Base-by-base conservation (phyloP, 1,140 invertebrate genomes). In the Drosophila fuyamai region DNA sequence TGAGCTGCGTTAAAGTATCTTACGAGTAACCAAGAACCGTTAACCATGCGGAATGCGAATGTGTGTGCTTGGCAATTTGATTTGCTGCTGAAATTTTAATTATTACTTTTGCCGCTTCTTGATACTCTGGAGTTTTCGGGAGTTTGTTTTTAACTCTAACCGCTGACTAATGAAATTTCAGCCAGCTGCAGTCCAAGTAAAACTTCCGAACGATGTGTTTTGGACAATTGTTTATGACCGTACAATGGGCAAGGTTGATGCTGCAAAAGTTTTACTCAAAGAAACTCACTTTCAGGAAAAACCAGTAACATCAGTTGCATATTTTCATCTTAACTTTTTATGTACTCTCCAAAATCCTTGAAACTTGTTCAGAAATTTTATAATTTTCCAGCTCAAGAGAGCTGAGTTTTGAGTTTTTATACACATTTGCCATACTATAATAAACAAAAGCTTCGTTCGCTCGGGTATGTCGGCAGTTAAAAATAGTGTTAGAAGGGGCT, bases 161-260 rank as follows among this genome's bases (percentile, higher is more conserved):
- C 70, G 82, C 81, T 77, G 73, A 86, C 58, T 80, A 81, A 81
- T 81, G 50, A 62, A 78, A 75, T 66, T 78, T 72, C 43, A 23
- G 18, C 18, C 41, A 44, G 27, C 16, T 54, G 44, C 57, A 41
- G 29, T 38, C n/a, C 41, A 57, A 79, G 14, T 50, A 38, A 44
- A 72, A 58, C 51, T 36, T 32, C 27, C 12, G 13, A 62, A 32
- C 50, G 56, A 56, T 71, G 14, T 53, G 27, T 8, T 8, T 6
- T 29, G 23, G 35, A 35, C 48, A 27, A 50, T 50, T 50, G 44
- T 48, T 32, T 66, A 14, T 5, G 35, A 65, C 16, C 14, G 36
- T 32, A 2, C 6, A 16, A 14, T 43, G 43, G 43, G 13, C 32
- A 65, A 18, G 16, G 43, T 14, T 14, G 6, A 5, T 14, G 16